These are phyloP conservation scores for Lepidurus couesii DNA, from an alignment of 1,140 invertebrate genomes.

Conservation along the genomic window DNA sequence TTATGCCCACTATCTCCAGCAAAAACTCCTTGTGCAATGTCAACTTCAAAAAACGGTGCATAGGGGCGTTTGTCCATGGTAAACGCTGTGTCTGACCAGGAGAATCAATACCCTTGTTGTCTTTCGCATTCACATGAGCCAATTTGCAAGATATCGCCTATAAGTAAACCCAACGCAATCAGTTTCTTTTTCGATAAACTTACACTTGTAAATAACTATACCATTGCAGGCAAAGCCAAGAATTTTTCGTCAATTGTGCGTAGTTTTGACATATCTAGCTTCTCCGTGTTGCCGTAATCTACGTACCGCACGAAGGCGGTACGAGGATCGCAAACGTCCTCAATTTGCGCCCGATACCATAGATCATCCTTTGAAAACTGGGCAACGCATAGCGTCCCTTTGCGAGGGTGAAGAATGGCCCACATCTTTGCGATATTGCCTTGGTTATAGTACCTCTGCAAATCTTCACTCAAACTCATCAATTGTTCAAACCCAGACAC, in stretches of 20 bases:
- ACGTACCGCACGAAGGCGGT: background rate
- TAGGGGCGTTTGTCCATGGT: background rate
- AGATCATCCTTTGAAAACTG: background rate
- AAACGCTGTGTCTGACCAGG: background rate
- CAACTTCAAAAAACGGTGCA: background rate
- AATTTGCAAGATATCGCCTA: background rate
- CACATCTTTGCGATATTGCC: background rate
- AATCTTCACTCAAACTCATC: background rate
- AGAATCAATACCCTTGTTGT: background rate
- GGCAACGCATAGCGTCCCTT: background rate
- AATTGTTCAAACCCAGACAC: background rate
- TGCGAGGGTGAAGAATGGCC: background rate
- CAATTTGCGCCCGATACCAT: background rate
- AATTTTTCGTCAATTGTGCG: background rate
- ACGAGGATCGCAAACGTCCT: background rate
- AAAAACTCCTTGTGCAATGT: background rate
- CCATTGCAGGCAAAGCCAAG: background rate
- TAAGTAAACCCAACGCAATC: background rate
- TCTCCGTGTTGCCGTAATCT: background rate
- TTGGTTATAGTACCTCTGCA: background rate
- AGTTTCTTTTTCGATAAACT: background rate
- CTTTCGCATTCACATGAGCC: background rate
- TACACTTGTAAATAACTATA: background rate
- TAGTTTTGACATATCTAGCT: background rate
- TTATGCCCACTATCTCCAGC: background rate